Evolutionary conservation across 2,888 invertebrate species (phyloP).

Genomic region (Drosophila picticornis): DNA sequence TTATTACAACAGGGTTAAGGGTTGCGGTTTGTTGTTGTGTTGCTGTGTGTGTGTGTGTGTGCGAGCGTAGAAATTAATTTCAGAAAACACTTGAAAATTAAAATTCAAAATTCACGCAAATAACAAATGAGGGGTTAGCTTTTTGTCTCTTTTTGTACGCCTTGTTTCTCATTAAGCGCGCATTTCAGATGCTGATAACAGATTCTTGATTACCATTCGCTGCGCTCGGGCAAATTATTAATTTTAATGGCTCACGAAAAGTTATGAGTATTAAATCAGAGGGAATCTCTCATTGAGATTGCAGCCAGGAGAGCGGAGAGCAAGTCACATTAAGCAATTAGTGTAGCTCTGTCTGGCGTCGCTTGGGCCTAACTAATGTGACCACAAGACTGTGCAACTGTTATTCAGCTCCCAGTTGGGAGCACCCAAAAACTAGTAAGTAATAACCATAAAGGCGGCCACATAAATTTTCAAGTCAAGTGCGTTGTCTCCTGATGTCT

Average conservation of each 20-base stretch:
- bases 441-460: slow-evolving; percentile 77
- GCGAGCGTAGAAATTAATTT: slow-evolving; percentile 82
- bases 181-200: slow-evolving; percentile 66
- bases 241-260: slow-evolving; percentile 79
- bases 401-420: slow-evolving; percentile 11
- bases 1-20: slow-evolving; percentile 56
- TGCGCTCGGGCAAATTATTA: slow-evolving; percentile 78
- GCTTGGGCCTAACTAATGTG: slow-evolving; percentile 71
- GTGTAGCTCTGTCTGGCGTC: slow-evolving; percentile 70
- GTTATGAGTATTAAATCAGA: slow-evolving; percentile 49
- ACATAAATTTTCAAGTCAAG: slow-evolving; percentile 84
- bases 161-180: slow-evolving; percentile 54
- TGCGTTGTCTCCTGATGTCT: slow-evolving; percentile 56
- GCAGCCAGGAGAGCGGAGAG: slow-evolving; percentile 22
- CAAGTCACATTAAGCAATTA: slow-evolving; percentile 67
- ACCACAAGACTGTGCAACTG: slow-evolving; percentile 17
- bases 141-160: background rate
- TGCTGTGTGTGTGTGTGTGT: background rate
- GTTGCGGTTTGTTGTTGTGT: slow-evolving; percentile 52
- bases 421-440: slow-evolving; percentile 35
- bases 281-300: slow-evolving; percentile 6
- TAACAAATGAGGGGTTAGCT: slow-evolving; percentile 9
- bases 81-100: slow-evolving; percentile 79
- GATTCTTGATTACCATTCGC: slow-evolving; percentile 58
- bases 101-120: slow-evolving; percentile 73